These are phyloP conservation scores for Brachyptera risi DNA, from an alignment of 2,888 invertebrate species.

Conservation along the genomic window DNA sequence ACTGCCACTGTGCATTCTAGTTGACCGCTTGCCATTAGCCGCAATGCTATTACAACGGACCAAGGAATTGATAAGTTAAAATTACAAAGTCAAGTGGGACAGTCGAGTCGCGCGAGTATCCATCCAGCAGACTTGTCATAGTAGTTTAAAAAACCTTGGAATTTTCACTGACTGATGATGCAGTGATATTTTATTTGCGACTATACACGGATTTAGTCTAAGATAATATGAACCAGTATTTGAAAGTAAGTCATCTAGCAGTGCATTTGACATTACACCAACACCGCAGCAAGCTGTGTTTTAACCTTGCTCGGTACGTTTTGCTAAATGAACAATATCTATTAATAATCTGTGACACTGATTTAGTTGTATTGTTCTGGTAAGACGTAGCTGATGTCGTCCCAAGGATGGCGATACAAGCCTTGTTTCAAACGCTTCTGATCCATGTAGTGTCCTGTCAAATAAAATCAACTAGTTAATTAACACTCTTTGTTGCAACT, in stretches of 20 bases:
- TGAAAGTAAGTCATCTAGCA: background rate
- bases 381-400: constrained; percentile 89
- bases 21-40: too few species aligned
- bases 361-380: constrained; percentile 63
- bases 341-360: background rate
- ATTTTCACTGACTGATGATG: background rate
- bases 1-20: too few species aligned
- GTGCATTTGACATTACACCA: too few species aligned
- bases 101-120: too few species aligned
- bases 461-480: background rate
- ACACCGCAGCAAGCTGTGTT: too few species aligned
- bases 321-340: background rate
- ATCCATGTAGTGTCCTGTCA: constrained; percentile 88
- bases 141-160: too few species aligned
- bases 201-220: background rate
- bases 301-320: background rate
- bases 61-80: too few species aligned
- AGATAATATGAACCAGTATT: background rate
- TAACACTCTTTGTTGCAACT: too few species aligned
- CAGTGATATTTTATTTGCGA: background rate
- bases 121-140: too few species aligned
- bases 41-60: too few species aligned
- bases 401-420: constrained; percentile 99
- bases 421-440: constrained; percentile 99
- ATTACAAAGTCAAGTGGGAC: too few species aligned